phyloP scores from a whole-genome alignment of 92 coral and sea anemone genomes.

The Metridium senile region DNA sequence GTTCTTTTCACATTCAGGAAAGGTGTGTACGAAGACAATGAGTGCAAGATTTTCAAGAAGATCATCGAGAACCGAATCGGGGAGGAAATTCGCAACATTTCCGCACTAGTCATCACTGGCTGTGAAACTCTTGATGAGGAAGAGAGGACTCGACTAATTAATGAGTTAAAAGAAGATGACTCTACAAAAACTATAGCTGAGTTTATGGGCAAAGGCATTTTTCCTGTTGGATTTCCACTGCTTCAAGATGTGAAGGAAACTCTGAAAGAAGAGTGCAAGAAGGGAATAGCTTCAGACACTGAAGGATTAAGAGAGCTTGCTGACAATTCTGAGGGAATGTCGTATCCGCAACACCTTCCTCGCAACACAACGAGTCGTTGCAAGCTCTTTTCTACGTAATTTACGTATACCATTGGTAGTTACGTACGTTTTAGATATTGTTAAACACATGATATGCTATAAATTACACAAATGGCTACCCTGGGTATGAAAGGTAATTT shows the following conservation, averaged over 20 bases:
- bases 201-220: constrained; percentile 9
- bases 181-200: neutral
- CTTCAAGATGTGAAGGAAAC: neutral
- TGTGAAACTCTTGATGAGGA: constrained; percentile 11
- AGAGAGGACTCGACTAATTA: neutral
- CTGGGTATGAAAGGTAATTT: too few species aligned
- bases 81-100: neutral
- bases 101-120: constrained; percentile 32
- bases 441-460: neutral
- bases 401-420: neutral
- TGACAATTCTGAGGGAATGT: neutral
- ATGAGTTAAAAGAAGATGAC: neutral
- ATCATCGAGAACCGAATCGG: neutral
- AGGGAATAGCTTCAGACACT: constrained; percentile 2
- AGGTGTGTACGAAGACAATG: neutral
- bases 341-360: neutral
- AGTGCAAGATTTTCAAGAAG: neutral
- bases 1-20: neutral
- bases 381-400: neutral
- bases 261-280: neutral
- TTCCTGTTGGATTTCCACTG: constrained; percentile 10
- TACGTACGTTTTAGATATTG: neutral
- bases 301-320: neutral
- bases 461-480: neutral
- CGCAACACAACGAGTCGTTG: neutral